Conservation (phyloP, 2,113 vertebrate species). For the Syngnathus floridae region DNA sequence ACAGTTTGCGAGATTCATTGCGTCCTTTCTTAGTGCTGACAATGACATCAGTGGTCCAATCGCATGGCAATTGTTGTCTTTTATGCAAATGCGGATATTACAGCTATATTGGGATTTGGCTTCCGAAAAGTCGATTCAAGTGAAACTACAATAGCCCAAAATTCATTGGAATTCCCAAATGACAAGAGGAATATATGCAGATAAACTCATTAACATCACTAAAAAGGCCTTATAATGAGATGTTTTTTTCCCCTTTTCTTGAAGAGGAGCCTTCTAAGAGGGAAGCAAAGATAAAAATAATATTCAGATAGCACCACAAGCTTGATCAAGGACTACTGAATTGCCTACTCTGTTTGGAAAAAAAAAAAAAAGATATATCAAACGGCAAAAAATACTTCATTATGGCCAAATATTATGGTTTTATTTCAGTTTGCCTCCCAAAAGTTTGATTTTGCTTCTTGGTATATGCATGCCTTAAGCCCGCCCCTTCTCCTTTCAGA, state of each 20-base stretch:
- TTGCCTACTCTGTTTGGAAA: background rate
- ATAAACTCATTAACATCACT: slow-evolving; percentile 72
- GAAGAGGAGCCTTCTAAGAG: slow-evolving; percentile 34
- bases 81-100: slow-evolving; percentile 71
- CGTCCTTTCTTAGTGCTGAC: slow-evolving; percentile 40
- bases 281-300: slow-evolving; percentile 35
- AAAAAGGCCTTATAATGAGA: slow-evolving; percentile 68
- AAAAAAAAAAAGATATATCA: too few species aligned
- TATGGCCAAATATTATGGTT: too few species aligned
- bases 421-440: background rate
- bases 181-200: slow-evolving; percentile 65
- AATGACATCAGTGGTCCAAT: slow-evolving; percentile 48
- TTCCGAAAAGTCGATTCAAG: slow-evolving; percentile 70
- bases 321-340: slow-evolving; percentile 12
- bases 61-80: slow-evolving; percentile 59
- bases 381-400: too few species aligned
- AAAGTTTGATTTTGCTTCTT: background rate
- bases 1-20: slow-evolving; percentile 46
- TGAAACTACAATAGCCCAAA: slow-evolving; percentile 55
- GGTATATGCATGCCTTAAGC: background rate
- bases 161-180: slow-evolving; percentile 56
- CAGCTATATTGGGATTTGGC: slow-evolving; percentile 63
- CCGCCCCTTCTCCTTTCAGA: slow-evolving; percentile 19
- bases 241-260: slow-evolving; percentile 28
- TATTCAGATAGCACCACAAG: slow-evolving; percentile 14